Conservation (phyloP, 2,113 vertebrate species). For the Paradisaea rubra region DNA sequence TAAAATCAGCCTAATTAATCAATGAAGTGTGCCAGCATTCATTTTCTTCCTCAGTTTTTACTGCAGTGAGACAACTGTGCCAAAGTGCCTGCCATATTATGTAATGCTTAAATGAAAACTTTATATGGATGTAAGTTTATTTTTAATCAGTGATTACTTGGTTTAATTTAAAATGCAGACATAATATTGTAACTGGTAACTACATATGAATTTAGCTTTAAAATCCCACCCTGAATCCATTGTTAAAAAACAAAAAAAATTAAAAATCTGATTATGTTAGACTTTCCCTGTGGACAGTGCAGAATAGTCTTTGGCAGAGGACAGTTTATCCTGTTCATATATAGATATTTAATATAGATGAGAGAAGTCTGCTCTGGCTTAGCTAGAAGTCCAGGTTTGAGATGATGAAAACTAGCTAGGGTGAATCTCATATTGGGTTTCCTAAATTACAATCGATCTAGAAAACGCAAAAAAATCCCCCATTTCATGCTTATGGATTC, state of each 20-base stretch:
- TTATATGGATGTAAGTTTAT: background rate
- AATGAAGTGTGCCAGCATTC: background rate
- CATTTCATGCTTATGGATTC: background rate
- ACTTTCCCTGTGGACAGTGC: background rate
- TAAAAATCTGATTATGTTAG: background rate
- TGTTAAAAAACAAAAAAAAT: background rate
- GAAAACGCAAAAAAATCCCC: background rate
- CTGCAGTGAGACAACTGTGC: background rate
- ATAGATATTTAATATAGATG: background rate
- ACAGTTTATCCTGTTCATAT: background rate
- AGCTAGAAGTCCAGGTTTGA: background rate
- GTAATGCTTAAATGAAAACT: background rate
- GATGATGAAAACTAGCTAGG: background rate
- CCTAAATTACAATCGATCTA: background rate
- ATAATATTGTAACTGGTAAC: background rate
- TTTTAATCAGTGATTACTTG: background rate
- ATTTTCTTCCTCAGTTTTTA: background rate
- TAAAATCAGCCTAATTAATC: background rate
- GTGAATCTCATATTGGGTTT: background rate
- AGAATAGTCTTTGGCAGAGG: background rate
- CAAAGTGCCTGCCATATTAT: background rate
- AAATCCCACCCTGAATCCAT: background rate
- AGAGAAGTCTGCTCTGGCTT: background rate
- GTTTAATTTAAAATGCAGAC: background rate
- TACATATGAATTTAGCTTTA: background rate